Conservation (phyloP, 2,113 vertebrate genomes). For the Gambusia holbrooki region DNA sequence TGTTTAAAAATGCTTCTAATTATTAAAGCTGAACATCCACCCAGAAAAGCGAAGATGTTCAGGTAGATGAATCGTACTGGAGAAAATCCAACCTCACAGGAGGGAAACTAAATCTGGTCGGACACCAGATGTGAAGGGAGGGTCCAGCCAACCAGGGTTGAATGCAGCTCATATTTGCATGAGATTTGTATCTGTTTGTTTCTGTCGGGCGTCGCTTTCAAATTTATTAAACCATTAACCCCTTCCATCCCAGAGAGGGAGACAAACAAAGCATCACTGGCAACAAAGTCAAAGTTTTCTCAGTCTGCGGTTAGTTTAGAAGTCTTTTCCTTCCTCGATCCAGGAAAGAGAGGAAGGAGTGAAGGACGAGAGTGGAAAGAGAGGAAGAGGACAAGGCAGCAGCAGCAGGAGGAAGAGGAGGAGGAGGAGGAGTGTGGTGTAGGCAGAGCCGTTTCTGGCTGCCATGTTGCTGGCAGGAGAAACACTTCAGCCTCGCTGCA, state of each 20-base stretch:
- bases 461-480: constrained; percentile 5
- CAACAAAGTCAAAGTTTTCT: neutral
- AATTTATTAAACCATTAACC: constrained; percentile 36
- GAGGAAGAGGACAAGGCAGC: constrained; percentile 45
- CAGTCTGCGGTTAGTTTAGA: constrained; percentile 16
- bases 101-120: neutral
- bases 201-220: constrained; percentile 7
- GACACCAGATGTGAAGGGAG: neutral
- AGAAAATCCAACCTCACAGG: neutral
- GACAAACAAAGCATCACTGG: neutral
- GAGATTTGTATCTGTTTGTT: constrained; percentile 48
- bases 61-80: neutral
- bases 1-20: neutral
- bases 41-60: neutral
- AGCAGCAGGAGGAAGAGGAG: constrained; percentile 1
- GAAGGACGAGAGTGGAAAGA: constrained; percentile 56
- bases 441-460: constrained; percentile 1
- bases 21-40: neutral
- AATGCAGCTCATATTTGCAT: constrained; percentile 55
- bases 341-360: constrained; percentile 26
- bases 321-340: constrained; percentile 26
- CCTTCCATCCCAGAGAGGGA: constrained; percentile 1
- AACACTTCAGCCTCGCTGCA: neutral
- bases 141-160: constrained; percentile 13
- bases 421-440: constrained; percentile 2